These are phyloP conservation scores for Gymnopithys bicolor DNA, from an alignment of 2,797 vertebrate genomes.

Conservation along the genomic window DNA sequence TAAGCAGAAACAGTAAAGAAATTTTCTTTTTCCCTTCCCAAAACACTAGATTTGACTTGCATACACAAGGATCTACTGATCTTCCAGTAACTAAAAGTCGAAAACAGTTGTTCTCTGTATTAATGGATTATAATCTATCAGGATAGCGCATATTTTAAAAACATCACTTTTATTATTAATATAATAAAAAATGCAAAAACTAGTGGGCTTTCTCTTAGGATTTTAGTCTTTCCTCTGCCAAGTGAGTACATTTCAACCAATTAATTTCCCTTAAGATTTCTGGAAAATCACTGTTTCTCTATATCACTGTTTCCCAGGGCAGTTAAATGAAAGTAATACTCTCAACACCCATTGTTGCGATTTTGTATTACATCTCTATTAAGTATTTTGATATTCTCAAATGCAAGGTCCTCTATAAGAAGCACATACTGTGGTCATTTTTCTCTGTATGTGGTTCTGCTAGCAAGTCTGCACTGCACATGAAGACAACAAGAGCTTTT, in stretches of 20 bases:
- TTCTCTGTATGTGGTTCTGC: neutral
- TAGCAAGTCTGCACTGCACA: neutral
- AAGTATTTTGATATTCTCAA: neutral
- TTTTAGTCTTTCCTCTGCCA: neutral
- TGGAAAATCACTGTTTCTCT: neutral
- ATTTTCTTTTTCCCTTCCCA: neutral
- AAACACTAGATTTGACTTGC: neutral
- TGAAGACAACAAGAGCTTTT: neutral
- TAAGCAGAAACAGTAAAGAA: neutral
- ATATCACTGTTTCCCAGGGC: neutral
- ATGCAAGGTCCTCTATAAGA: neutral
- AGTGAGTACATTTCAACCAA: neutral
- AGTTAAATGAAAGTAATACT: neutral
- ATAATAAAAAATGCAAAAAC: neutral
- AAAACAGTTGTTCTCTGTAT: neutral
- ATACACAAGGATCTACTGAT: neutral
- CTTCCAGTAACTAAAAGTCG: neutral
- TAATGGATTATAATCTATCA: neutral
- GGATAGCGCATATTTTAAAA: neutral
- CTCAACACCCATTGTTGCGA: neutral
- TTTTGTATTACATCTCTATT: neutral
- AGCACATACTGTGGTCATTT: neutral
- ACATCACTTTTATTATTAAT: neutral
- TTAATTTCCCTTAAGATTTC: neutral
- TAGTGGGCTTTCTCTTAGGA: neutral